phyloP scores from a whole-genome alignment of 2,888 invertebrate species.

The Brachylomia viminalis region DNA sequence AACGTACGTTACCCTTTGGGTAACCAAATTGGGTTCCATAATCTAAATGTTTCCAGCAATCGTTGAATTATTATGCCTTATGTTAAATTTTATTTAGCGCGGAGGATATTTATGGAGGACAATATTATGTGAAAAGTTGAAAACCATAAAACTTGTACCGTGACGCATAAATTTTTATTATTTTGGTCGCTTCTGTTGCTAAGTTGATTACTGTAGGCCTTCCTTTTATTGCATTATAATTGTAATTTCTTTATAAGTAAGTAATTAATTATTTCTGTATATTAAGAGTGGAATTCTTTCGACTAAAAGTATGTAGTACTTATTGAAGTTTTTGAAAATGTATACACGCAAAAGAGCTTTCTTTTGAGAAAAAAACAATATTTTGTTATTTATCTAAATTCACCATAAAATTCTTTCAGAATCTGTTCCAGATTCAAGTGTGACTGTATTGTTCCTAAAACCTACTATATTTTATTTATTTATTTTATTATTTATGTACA shows the following conservation, averaged over 20 bases:
- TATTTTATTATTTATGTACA: too few species aligned
- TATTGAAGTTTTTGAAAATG: neutral
- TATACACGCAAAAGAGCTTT: neutral
- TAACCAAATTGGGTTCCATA: conserved; percentile 3
- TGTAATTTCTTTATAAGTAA: neutral
- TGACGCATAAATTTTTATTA: conserved; percentile 19
- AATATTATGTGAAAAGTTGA: conserved; percentile 14
- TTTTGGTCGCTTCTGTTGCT: conserved; percentile 9
- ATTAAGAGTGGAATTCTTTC: neutral
- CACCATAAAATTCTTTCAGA: neutral
- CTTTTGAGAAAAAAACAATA: too few species aligned
- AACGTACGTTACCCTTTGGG: neutral
- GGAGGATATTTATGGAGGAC: conserved; percentile 1
- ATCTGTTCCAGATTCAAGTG: conserved; percentile 4
- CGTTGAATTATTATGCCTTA: conserved; percentile 21
- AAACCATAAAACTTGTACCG: conserved; percentile 20
- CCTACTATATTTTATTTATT: neutral
- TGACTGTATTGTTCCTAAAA: conserved; percentile 34
- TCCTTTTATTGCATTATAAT: conserved; percentile 16
- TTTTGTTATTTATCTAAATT: neutral
- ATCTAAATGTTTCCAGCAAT: conserved; percentile 25
- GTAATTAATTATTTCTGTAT: neutral
- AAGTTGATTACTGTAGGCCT: conserved; percentile 27
- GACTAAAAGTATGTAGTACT: neutral
- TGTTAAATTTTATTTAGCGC: conserved; percentile 23